Evolutionary conservation across 2,797 vertebrate species (phyloP).

Genomic region (Gallinago solitaria): DNA sequence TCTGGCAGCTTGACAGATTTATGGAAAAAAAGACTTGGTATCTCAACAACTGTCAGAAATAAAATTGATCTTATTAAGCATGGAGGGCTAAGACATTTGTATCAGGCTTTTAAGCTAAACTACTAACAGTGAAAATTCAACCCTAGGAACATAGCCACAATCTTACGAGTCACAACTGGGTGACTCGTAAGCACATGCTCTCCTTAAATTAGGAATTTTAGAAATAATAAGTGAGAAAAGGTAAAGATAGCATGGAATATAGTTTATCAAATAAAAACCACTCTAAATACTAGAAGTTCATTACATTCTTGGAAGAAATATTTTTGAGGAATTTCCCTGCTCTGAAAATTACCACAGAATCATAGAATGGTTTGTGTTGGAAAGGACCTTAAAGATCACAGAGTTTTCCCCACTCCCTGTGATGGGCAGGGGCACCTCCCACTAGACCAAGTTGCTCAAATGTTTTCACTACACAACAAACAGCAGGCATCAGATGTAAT

Average conservation of each 20-base stretch:
- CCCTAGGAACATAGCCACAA: background rate
- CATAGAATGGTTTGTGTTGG: no score
- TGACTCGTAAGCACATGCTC: background rate
- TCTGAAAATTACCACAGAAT: background rate
- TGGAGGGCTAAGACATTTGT: background rate
- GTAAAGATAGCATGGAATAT: background rate
- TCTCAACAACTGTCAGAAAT: conserved; percentile 8
- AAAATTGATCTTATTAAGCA: background rate
- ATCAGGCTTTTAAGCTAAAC: background rate
- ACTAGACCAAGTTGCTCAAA: no score
- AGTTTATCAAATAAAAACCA: background rate
- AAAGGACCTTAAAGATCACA: no score
- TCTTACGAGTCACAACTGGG: background rate
- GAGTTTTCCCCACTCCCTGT: no score
- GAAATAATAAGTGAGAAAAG: background rate
- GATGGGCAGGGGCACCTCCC: no score
- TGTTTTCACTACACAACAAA: background rate
- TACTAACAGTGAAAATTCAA: background rate
- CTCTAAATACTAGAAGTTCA: background rate
- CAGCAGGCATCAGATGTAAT: background rate
- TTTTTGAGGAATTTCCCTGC: background rate
- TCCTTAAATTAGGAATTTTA: background rate
- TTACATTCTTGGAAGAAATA: background rate
- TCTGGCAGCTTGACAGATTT: background rate
- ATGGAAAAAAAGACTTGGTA: background rate